Evolutionary conservation across 2,113 vertebrate genomes (phyloP).

Genomic region (Bambusicola thoracicus): DNA sequence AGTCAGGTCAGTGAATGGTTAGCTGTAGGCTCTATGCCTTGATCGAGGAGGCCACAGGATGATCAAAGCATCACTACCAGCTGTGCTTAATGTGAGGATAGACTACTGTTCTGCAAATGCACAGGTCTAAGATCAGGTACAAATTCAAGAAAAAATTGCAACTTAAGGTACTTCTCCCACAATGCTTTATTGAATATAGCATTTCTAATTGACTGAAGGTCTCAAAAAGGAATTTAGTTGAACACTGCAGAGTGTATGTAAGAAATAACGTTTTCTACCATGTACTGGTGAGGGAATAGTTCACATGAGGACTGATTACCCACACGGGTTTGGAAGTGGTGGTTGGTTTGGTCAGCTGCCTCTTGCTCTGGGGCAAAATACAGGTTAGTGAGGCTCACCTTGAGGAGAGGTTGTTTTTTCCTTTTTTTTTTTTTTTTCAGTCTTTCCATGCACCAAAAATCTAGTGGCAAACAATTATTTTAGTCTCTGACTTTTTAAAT

Average conservation of each 20-base stretch:
- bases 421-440: too few species aligned
- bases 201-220: background rate
- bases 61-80: background rate
- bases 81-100: background rate
- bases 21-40: background rate
- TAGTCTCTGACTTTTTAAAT: background rate
- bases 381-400: background rate
- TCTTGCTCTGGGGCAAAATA: background rate
- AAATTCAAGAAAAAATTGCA: background rate
- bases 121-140: background rate
- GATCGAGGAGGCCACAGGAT: background rate
- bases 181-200: background rate
- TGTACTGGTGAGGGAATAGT: background rate
- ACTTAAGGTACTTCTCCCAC: background rate
- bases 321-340: accelerated
- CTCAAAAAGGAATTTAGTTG: background rate
- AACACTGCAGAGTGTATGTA: background rate
- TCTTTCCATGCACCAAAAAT: background rate
- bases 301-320: background rate
- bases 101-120: background rate
- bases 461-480: background rate
- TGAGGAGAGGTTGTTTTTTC: too few species aligned
- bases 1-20: background rate
- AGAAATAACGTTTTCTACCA: background rate
- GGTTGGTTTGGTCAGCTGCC: background rate